Evolutionary conservation across 2,797 vertebrate genomes (phyloP), one percentile per base, ranked within the genome.

Genomic region (Sternarchorhynchus goeldii): DNA sequence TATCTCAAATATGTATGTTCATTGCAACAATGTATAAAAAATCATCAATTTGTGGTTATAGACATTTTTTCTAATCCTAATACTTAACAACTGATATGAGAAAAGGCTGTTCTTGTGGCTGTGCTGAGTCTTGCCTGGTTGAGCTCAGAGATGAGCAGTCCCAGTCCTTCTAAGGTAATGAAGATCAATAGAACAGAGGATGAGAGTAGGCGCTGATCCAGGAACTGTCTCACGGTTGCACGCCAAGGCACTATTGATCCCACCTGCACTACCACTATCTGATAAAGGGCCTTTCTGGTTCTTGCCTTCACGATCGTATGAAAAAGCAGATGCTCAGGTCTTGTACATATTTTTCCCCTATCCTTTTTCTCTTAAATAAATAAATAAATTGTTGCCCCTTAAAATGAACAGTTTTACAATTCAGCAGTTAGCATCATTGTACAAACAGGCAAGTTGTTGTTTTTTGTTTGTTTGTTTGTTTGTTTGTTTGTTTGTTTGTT

Each of bases 111-210:
- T 41, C 80, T 77, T 68, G 76, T 77, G 78, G 71, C 86, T 81
- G 63, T 57, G 82, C 77, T 78, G 76, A 69, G 65, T 69, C 41
- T 68, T 68, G 66, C 34, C 31, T 58, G 60, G 71, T 72, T 55
- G 79, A 60, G 57, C 50, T 71, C 57, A 60, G 83, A 80, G 85
- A 65, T 57, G 89, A 78, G 58, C 77, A 71, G 39, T 82, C 87
- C 75, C 77, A 88, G 87, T 89, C 87, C 74, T 88, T 84, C 85
- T 81, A 76, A 88, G 87, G 87, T 93, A 92, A 93, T 92, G 91
- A 93, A 91, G 92, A 93, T 93, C 92, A 93, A 93, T 93, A 90
- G 89, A 88, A 91, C 87, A 88, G 87, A 89, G 85, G 86, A 89
- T 88, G 84, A 89, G 88, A 89, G 86, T 85, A 86, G 85, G 89